Conservation (phyloP, 1,140 invertebrate genomes). For the Drosophila virilis region DNA sequence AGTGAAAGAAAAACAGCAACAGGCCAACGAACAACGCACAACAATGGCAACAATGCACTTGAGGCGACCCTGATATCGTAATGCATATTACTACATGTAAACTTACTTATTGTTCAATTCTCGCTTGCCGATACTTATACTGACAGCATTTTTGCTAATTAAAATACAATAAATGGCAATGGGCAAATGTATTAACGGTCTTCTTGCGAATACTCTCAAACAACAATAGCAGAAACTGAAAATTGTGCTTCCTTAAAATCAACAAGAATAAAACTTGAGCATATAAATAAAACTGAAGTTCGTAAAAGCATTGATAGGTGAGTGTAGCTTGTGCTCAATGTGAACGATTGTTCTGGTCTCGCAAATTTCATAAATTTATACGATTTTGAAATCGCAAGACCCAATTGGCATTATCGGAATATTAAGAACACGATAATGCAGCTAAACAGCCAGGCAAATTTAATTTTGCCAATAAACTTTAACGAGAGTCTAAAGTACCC, state of each 20-base stretch:
- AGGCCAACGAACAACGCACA: conserved; percentile 39
- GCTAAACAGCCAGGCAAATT: background rate
- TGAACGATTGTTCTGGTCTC: no score
- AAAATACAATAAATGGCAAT: conserved; percentile 47
- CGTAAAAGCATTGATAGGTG: no score
- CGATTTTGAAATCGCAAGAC: no score
- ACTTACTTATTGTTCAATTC: conserved; percentile 25
- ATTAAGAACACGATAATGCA: background rate
- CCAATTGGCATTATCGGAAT: background rate
- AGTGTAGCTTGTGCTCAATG: no score
- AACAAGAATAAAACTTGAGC: no score
- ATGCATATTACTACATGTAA: conserved; percentile 42
- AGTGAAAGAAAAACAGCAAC: conserved; percentile 80
- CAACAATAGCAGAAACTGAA: background rate
- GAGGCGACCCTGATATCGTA: conserved; percentile 68
- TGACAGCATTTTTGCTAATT: conserved; percentile 59
- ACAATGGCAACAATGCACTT: conserved; percentile 77
- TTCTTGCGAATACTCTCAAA: background rate
- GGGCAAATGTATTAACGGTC: background rate
- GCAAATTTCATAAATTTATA: no score
- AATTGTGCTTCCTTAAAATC: background rate
- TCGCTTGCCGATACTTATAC: conserved; percentile 17
- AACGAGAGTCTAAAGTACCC: conserved; percentile 37
- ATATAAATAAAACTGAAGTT: background rate
- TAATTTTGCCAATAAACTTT: conserved; percentile 30